These are phyloP conservation scores for Philhelius pedissequus DNA, from an alignment of 2,888 invertebrate genomes.

Conservation along the genomic window DNA sequence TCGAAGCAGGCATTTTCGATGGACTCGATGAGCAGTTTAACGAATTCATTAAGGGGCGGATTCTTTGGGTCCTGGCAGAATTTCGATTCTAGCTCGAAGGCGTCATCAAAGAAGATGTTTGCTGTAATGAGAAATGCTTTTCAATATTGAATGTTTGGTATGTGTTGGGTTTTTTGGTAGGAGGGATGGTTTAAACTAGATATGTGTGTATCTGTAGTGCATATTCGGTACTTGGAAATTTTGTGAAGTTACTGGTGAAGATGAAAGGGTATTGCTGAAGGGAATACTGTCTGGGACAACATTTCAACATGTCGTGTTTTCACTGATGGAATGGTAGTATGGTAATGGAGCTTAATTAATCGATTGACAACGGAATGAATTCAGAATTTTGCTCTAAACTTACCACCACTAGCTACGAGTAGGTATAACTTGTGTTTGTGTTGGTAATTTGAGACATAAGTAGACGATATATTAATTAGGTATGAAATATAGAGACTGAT, in stretches of 20 bases:
- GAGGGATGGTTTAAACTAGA: neutral
- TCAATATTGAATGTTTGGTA: conserved; percentile 4
- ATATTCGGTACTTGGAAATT: neutral
- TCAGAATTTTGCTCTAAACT: neutral
- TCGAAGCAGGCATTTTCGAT: conserved; percentile 88
- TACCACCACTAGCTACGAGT: neutral
- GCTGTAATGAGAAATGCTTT: conserved; percentile 78
- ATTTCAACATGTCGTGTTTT: neutral
- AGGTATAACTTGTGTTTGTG: neutral
- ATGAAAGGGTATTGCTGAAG: neutral
- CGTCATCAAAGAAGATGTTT: conserved; percentile 92
- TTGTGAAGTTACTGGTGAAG: too few species aligned
- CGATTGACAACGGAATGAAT: neutral
- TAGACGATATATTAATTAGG: neutral
- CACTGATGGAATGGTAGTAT: neutral
- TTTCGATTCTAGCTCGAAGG: conserved; percentile 83
- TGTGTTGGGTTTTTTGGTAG: too few species aligned
- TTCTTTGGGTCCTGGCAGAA: conserved; percentile 80
- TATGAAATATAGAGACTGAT: neutral
- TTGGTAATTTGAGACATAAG: neutral
- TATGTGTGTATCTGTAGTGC: neutral
- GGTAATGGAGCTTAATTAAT: neutral
- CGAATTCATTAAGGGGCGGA: conserved; percentile 89
- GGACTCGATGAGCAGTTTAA: conserved; percentile 85
- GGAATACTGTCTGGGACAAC: neutral